Base-by-base conservation (phyloP, 2,113 vertebrate genomes). In the Dipodomys ordii region DNA sequence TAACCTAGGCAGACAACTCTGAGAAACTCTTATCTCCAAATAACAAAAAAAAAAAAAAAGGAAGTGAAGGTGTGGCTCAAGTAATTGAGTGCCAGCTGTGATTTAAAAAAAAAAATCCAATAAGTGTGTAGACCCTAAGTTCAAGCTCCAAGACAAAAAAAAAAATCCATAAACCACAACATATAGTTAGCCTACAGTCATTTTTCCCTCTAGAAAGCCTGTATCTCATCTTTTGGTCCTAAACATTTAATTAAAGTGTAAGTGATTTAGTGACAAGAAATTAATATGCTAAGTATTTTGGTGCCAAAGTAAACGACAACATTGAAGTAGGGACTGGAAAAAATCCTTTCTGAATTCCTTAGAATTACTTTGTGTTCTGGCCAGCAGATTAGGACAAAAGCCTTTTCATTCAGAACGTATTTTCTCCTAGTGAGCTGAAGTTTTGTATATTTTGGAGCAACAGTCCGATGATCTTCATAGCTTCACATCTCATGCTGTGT, bases 351-450 rank as follows among this genome's bases (percentile, higher is more conserved):
- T 91, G 57, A 94, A 95, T 98, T 95, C 90, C 95, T 97, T 97
- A 96, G 93, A 96, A 96, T 95, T 92, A 30, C 93, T 97, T 95
- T 98, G 97, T 97, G 87, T 97, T 95, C 90, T 92, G 91, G 83
- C 0, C 67, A 95, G 94, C 92, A 73, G 95, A 94, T 91, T 96
- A 97, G 97, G 97, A 97, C 92, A 96, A 97, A 95, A 97, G 87
- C 2, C 72, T 90, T 96, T 87, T 93, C 91, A 94, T 97, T 97
- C 92, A 92, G 15, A 68, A 10, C 72, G 71, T 94, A 7, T 94
- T 92, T 95, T 86, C 72, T 90, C 82, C 87, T 76, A 88, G 95
- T 97, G 94, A 98, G 96, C 92, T 97, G 95, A 97, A 96, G 72
- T 96, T 95, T 94, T 96, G 87, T 35, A 53, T 79, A 97, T 72